phyloP scores from a whole-genome alignment of 2,888 invertebrate species.

The Patella pellucida region DNA sequence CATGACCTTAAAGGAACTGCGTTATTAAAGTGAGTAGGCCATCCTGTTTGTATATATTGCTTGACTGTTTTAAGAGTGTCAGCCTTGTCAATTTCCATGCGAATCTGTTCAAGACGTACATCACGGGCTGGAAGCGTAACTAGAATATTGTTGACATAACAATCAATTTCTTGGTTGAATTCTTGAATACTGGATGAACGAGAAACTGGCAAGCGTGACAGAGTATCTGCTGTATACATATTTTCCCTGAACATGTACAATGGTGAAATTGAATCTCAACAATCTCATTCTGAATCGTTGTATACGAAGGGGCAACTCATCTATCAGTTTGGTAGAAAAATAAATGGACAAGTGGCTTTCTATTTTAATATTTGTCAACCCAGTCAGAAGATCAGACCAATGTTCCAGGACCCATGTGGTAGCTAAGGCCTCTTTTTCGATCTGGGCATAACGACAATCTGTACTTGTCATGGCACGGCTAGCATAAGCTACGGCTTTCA shows the following conservation, averaged over 20 bases:
- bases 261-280: too few species aligned
- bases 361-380: too few species aligned
- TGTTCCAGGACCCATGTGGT: too few species aligned
- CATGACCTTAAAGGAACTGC: not conserved
- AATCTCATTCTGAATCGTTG: too few species aligned
- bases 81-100: not conserved
- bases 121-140: not conserved
- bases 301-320: too few species aligned
- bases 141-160: constrained; percentile 13
- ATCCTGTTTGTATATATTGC: too few species aligned
- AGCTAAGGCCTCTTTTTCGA: too few species aligned
- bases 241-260: constrained; percentile 18
- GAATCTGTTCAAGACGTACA: not conserved
- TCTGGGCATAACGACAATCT: not conserved
- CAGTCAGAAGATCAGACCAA: too few species aligned
- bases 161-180: not conserved
- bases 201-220: not conserved
- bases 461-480: not conserved
- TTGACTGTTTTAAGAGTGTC: not conserved
- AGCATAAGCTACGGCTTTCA: not conserved
- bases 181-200: not conserved
- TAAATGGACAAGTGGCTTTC: too few species aligned
- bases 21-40: not conserved
- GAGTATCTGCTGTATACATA: constrained; percentile 24
- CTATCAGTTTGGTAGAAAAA: too few species aligned